Conservation (phyloP, 2,113 vertebrate species). For the Pelusios castaneus region DNA sequence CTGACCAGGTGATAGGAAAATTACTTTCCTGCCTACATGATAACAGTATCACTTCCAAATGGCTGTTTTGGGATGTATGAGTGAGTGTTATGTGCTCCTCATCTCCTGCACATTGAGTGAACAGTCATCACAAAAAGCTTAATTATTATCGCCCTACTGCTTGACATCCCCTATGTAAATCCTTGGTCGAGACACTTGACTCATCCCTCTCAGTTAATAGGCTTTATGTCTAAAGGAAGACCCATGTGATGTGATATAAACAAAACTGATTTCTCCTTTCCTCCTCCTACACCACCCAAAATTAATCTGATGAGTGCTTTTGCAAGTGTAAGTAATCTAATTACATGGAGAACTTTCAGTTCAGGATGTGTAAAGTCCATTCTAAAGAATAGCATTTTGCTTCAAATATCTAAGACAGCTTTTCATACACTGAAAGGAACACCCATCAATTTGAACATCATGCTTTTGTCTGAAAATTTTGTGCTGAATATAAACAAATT, state of each 20-base stretch:
- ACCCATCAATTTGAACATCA: not conserved
- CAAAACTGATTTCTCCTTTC: not conserved
- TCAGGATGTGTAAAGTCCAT: not conserved
- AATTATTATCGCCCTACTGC: not conserved
- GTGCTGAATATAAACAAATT: not conserved
- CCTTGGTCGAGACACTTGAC: not conserved
- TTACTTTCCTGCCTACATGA: not conserved
- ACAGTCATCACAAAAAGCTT: not conserved
- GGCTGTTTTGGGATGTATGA: not conserved
- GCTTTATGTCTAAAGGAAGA: not conserved
- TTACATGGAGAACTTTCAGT: not conserved
- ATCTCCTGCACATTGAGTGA: not conserved
- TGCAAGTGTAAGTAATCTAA: not conserved
- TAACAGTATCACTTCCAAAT: not conserved
- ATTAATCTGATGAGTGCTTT: not conserved
- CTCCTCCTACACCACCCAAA: not conserved
- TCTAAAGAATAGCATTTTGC: not conserved
- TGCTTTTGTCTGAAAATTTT: not conserved
- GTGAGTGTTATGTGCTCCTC: not conserved
- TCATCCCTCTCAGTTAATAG: not conserved
- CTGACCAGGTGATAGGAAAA: not conserved
- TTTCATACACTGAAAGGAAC: not conserved
- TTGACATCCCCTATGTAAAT: not conserved
- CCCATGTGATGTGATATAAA: not conserved
- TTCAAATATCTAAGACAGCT: not conserved